Evolutionary conservation across 2,113 vertebrate genomes (phyloP), one percentile per base, ranked within the genome.

Genomic region (Prunella himalayana): DNA sequence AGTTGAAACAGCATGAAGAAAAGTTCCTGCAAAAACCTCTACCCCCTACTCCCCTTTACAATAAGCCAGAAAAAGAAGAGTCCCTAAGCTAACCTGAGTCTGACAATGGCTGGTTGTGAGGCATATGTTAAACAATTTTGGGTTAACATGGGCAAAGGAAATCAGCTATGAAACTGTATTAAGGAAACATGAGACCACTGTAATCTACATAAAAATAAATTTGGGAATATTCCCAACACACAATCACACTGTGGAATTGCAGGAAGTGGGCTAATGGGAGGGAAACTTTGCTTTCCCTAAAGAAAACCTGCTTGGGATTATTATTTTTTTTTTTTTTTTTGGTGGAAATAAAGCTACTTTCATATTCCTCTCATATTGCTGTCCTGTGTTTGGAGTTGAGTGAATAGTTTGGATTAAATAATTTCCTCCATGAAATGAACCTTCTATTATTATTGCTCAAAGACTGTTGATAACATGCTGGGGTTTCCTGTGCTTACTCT

Each of bases 161-260:
- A 94, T 96, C 51, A 54, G 47, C 65, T 94, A 92, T 87, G 93
- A 96, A 95, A 89, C 94, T 79, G 35, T 90, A 86, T 86, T 93
- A 95, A 92, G 85, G 95, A 96, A 96, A 97, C 88, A 86, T 73
- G 94, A 95, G 57, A 95, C 86, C 90, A 76, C 81, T 17, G n/a
- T 95, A 94, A 96, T 97, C 95, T 95, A 89, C 95, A 95, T 95
- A 97, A 95, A 96, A 97, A 97, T 92, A 97, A 95, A 92, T 94
- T 89, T 97, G 92, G 75, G 92, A 92, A 70, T 94, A 96, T 93
- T 97, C 93, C 94, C 95, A 96, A 70, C 25, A 71, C 71, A 75
- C 79, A 88, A n/a, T 78, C 0, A 0, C 64, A 53, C 79, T 51
- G 57, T 82, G 91, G 93, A 92, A 94, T 90, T 90, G 79, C 94